Conservation (phyloP, 2,797 vertebrate genomes). For the Platyrinchus mystaceus region DNA sequence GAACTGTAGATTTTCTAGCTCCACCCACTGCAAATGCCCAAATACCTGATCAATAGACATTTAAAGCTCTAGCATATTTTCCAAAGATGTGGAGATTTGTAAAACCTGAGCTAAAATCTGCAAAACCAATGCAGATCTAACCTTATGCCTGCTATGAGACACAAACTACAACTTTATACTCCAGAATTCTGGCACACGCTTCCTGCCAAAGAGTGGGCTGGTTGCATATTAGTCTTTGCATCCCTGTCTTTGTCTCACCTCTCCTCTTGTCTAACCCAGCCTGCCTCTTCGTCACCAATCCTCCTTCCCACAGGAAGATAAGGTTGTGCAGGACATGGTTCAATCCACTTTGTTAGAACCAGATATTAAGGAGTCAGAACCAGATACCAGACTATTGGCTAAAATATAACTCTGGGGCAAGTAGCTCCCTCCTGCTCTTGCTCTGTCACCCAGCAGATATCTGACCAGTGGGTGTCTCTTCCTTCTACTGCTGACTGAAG, state of each 20-base stretch:
- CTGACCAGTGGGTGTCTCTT: neutral
- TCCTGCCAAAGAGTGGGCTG: neutral
- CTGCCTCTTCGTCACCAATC: neutral
- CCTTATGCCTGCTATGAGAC: neutral
- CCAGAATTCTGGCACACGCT: neutral
- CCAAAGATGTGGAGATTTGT: neutral
- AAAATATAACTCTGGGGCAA: neutral
- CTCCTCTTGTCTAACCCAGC: neutral
- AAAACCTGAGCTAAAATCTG: neutral
- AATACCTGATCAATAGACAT: neutral
- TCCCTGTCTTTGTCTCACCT: neutral
- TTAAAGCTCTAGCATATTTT: neutral
- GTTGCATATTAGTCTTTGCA: neutral
- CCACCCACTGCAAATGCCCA: neutral
- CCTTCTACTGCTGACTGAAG: neutral
- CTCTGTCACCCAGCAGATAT: neutral
- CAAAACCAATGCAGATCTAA: neutral
- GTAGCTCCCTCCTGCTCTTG: neutral
- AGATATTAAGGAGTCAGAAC: neutral
- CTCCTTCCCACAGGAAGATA: neutral
- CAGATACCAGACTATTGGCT: neutral
- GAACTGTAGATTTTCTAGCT: neutral
- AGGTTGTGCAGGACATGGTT: neutral
- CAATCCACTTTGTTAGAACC: neutral
- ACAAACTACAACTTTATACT: neutral